Conservation (phyloP, 2,113 vertebrate genomes). For the Zapus hudsonius region DNA sequence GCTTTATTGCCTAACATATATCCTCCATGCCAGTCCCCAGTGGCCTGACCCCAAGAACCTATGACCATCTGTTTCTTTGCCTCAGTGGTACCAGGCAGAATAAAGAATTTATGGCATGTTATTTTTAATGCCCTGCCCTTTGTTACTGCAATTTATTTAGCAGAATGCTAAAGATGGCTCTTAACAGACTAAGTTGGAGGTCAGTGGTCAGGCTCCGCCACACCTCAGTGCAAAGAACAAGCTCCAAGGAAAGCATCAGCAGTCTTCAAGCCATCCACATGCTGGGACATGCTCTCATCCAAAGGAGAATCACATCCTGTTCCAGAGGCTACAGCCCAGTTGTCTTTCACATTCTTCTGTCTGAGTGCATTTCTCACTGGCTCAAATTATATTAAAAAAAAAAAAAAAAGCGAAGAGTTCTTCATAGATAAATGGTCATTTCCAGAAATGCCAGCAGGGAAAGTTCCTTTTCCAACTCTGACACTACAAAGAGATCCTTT, state of each 20-base stretch:
- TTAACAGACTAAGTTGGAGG: conserved; percentile 57
- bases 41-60: background rate
- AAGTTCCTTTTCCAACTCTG: conserved; percentile 81
- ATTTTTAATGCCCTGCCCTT: background rate
- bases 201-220: conserved; percentile 46
- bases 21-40: background rate
- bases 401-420: conserved; percentile 52
- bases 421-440: conserved; percentile 63
- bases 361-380: conserved; percentile 50
- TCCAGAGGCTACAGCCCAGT: background rate
- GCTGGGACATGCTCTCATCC: background rate
- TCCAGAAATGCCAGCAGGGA: conserved; percentile 75
- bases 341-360: conserved; percentile 47
- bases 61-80: background rate
- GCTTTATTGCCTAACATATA: background rate
- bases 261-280: conserved; percentile 62
- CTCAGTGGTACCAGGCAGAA: conserved; percentile 27
- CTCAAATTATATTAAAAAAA: conserved; percentile 33
- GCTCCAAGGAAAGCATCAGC: conserved; percentile 57
- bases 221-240: conserved; percentile 54
- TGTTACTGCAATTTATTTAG: conserved; percentile 30
- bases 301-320: background rate
- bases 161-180: conserved; percentile 71
- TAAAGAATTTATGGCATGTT: background rate
- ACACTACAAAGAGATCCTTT: conserved; percentile 63